A percentile compares a stretch with the other conserved stretches of the same genome.
Conservation (phyloP, 2,797 vertebrate genomes). For the Notolabrus celidotus region DNA sequence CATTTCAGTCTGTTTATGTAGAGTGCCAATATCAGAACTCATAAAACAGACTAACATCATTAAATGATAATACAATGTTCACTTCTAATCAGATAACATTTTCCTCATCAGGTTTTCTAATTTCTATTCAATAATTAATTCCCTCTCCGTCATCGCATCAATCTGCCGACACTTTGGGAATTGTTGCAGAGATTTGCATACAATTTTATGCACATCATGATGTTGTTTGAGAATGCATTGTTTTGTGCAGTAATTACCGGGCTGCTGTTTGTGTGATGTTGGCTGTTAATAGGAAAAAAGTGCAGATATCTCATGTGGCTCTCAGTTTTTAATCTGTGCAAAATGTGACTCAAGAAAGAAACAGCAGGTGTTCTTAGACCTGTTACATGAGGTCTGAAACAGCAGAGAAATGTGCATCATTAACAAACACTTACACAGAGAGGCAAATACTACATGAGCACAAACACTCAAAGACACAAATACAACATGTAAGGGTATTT, state of each 20-base stretch:
- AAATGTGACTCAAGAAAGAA: conserved; percentile 28
- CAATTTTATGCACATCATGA: not conserved
- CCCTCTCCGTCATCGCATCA: not conserved
- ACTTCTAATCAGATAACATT: not conserved
- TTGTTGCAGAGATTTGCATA: not conserved
- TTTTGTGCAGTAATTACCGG: conserved; percentile 2
- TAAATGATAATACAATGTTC: not conserved
- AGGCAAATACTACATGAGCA: conserved; percentile 1
- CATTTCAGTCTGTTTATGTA: conserved; percentile 19
- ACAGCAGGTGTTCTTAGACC: conserved; percentile 40
- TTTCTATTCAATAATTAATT: not conserved
- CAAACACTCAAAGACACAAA: not conserved
- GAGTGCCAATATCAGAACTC: not conserved
- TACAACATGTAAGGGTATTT: too few relatives aligned
- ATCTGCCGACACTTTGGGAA: not conserved
- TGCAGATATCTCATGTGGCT: conserved; percentile 10
- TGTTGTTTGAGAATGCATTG: conserved; percentile 20
- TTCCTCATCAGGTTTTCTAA: not conserved
- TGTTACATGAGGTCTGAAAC: conserved; percentile 27
- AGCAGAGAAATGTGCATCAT: conserved; percentile 24
- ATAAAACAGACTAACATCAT: not conserved
- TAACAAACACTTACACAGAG: conserved; percentile 8
- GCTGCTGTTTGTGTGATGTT: conserved; percentile 12
- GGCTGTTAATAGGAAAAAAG: not conserved
- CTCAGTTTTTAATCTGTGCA: conserved; percentile 10